Conservation (phyloP, 1,140 invertebrate genomes). For the Caligus rogercresseyi region DNA sequence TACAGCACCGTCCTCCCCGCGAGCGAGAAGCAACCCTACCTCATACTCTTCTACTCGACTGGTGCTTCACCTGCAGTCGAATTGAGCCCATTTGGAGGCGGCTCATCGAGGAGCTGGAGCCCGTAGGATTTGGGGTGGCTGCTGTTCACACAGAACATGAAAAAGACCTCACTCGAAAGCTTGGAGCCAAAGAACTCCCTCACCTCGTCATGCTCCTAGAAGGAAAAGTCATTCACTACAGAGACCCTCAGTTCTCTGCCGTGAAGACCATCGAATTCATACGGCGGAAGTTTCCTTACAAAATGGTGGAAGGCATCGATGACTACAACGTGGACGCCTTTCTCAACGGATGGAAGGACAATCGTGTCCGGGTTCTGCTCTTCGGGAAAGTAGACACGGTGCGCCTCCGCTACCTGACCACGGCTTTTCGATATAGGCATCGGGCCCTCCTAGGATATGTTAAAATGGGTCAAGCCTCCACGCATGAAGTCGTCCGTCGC, state of each 20-base stretch:
- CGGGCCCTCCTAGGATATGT: constrained; percentile 70
- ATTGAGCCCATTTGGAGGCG: constrained; percentile 58
- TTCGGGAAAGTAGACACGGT: constrained; percentile 42
- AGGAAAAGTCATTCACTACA: constrained; percentile 35
- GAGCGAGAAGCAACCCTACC: constrained; percentile 52
- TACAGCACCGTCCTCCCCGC: constrained; percentile 67
- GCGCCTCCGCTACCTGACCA: constrained; percentile 66
- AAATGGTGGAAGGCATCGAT: constrained; percentile 44
- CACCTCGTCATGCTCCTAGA: constrained; percentile 52
- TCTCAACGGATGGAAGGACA: constrained; percentile 71
- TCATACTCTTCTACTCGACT: constrained; percentile 78
- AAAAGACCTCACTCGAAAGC: constrained; percentile 13
- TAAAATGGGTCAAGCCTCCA: constrained; percentile 37
- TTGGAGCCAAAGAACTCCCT: constrained; percentile 17
- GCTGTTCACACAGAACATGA: constrained; percentile 22
- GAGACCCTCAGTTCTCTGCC: not conserved
- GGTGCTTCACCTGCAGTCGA: constrained; percentile 75
- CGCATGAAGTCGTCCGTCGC: constrained; percentile 40
- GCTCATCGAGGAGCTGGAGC: constrained; percentile 62
- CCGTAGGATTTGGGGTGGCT: constrained; percentile 32
- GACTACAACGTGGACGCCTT: constrained; percentile 57
- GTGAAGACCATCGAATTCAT: constrained; percentile 47
- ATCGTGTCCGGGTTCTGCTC: constrained; percentile 68
- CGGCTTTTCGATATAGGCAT: constrained; percentile 64
- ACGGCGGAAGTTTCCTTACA: constrained; percentile 59